Conservation (phyloP, 2,113 vertebrate species). For the Megaptera novaeangliae region DNA sequence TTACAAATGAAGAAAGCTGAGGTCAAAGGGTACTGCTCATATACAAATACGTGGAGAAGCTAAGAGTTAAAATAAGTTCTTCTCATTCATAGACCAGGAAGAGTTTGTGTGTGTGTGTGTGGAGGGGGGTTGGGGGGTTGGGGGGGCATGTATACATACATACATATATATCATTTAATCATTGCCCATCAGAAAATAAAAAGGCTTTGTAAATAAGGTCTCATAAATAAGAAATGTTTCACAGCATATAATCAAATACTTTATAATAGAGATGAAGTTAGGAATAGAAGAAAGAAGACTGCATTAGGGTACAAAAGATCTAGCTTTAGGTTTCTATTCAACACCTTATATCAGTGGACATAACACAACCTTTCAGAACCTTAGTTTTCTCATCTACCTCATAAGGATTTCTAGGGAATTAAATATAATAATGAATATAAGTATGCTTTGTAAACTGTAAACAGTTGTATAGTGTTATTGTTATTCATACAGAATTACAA, state of each 20-base stretch:
- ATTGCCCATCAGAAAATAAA: neutral
- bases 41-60: neutral
- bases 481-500: neutral
- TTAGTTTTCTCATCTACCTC: neutral
- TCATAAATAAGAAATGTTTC: neutral
- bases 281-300: neutral
- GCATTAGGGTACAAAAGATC: neutral
- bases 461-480: neutral
- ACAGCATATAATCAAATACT: neutral
- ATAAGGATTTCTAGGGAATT: neutral
- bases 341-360: neutral
- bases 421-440: neutral
- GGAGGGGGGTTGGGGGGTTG: too few species aligned
- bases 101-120: neutral
- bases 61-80: neutral
- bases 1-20: neutral
- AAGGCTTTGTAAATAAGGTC: constrained; percentile 2
- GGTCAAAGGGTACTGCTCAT: neutral
- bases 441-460: neutral
- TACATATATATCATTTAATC: neutral
- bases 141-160: neutral
- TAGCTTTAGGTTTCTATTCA: neutral
- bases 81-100: neutral
- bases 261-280: neutral
- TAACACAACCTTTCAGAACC: neutral